Percentiles rank a stretch among this genome's conserved stretches.
Conservation (phyloP, 2,797 vertebrate genomes). For the Etheostoma nigrum region DNA sequence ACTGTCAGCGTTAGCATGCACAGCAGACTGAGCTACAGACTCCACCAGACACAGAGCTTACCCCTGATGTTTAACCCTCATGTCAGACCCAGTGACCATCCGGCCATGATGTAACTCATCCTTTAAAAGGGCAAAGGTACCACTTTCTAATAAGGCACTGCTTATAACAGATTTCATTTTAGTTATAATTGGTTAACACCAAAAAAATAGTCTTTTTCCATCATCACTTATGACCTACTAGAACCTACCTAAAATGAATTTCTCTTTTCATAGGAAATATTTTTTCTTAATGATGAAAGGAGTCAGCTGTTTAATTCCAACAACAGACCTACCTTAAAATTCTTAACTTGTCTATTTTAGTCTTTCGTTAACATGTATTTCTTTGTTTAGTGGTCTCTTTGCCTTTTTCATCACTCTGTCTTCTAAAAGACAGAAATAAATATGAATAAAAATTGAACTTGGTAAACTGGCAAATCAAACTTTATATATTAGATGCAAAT, state of each 20-base stretch:
- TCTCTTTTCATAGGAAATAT: not conserved
- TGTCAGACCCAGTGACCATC: not conserved
- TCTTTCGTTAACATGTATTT: not conserved
- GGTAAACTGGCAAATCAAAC: not conserved
- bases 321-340: slow-evolving; percentile 4
- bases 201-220: no score
- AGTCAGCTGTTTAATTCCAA: not conserved
- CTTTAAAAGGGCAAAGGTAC: not conserved
- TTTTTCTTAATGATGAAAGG: not conserved
- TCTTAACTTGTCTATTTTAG: not conserved
- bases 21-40: slow-evolving; percentile 21
- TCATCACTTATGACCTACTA: no score
- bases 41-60: slow-evolving; percentile 6
- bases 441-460: not conserved
- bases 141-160: not conserved
- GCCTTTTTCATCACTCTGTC: not conserved
- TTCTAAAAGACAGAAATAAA: not conserved
- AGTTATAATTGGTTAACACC: not conserved
- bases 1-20: not conserved
- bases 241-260: not conserved
- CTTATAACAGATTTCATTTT: not conserved
- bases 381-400: not conserved
- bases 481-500: not conserved
- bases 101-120: not conserved
- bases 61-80: not conserved